Evolutionary conservation across 2,888 invertebrate species (phyloP).

Genomic region (Idaea aversata): DNA sequence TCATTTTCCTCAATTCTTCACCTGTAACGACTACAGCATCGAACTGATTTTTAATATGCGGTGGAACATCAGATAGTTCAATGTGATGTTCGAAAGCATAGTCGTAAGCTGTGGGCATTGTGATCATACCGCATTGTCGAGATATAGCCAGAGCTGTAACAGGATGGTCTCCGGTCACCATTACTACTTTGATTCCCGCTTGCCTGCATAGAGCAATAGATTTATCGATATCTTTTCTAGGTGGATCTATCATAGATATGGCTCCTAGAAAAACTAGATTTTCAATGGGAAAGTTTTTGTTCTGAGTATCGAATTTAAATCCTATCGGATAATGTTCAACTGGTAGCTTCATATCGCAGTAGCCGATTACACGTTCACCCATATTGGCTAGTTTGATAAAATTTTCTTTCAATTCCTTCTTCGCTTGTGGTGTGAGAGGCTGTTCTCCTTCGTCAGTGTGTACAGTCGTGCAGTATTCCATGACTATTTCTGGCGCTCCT

Average conservation of each 20-base stretch:
- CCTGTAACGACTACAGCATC: conserved; percentile 67
- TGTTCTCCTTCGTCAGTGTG: conserved; percentile 78
- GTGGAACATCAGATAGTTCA: conserved; percentile 73
- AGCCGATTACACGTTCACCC: conserved; percentile 92
- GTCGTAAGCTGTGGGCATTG: conserved; percentile 84
- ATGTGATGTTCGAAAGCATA: conserved; percentile 82
- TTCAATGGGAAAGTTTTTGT: conserved; percentile 84
- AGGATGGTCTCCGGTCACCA: conserved; percentile 88
- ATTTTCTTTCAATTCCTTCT: conserved; percentile 80
- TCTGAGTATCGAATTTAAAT: conserved; percentile 79
- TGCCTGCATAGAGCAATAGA: conserved; percentile 84
- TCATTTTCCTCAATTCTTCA: conserved; percentile 81
- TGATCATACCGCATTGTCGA: conserved; percentile 83
- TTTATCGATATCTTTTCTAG: conserved; percentile 82
- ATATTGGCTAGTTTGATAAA: conserved; percentile 90
- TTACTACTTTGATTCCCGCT: conserved; percentile 86
- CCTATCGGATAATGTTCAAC: conserved; percentile 70
- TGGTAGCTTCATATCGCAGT: conserved; percentile 86
- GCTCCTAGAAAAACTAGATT: conserved; percentile 82
- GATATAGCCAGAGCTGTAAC: conserved; percentile 87
- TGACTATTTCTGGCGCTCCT: conserved; percentile 86
- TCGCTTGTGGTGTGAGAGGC: conserved; percentile 65
- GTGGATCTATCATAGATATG: conserved; percentile 87
- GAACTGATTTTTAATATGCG: conserved; percentile 65
- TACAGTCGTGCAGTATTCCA: conserved; percentile 82